phyloP scores from a whole-genome alignment of 2,113 vertebrate genomes.

The Piaya cayana region DNA sequence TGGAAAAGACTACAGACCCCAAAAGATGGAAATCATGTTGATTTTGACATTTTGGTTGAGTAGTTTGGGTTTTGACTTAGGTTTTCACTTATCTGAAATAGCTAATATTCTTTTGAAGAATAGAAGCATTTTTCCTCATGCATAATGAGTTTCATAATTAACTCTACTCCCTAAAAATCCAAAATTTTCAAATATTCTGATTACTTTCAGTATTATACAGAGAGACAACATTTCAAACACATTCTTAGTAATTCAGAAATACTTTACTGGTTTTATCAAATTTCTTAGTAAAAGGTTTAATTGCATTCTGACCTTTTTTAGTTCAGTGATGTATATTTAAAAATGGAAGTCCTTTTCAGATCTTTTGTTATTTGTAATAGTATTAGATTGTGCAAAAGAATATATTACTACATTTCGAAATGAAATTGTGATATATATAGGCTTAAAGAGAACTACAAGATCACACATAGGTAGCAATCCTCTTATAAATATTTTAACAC shows the following conservation, averaged over 20 bases:
- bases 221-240: constrained; percentile 24
- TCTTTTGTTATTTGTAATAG: constrained; percentile 4
- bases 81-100: not conserved
- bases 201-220: not conserved
- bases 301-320: constrained; percentile 60
- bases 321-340: constrained; percentile 23
- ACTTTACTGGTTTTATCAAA: constrained; percentile 19
- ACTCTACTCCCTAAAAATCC: not conserved
- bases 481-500: not conserved
- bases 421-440: not conserved
- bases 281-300: constrained; percentile 37
- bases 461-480: not conserved
- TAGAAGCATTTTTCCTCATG: not conserved
- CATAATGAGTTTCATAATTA: not conserved
- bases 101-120: not conserved
- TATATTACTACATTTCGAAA: constrained; percentile 25
- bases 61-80: not conserved
- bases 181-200: constrained; percentile 1
- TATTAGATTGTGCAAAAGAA: constrained; percentile 29
- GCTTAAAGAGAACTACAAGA: not conserved
- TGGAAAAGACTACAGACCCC: not conserved
- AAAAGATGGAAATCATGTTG: not conserved
- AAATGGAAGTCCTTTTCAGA: constrained; percentile 28
- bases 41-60: not conserved
- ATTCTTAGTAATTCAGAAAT: constrained; percentile 24